A percentile compares a stretch with the other conserved stretches of the same genome.
Conservation (phyloP, 2,113 vertebrate species). For the Leucosticte australis region DNA sequence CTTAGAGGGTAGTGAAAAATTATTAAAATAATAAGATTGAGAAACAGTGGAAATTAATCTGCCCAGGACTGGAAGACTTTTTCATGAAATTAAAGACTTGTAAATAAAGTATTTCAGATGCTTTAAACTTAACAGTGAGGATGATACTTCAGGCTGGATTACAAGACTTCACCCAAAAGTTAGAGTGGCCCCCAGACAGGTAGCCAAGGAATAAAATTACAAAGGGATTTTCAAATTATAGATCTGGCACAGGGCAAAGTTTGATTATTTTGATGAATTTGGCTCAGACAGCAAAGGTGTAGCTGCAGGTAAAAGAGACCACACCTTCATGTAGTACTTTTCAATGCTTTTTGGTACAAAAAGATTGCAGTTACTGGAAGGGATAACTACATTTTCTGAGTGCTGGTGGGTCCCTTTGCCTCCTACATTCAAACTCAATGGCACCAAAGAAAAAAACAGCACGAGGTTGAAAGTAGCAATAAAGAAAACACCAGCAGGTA, state of each 20-base stretch:
- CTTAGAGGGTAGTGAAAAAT: constrained; percentile 42
- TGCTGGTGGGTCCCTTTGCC: background rate
- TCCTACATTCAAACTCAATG: background rate
- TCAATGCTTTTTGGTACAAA: background rate
- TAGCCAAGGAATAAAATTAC: background rate
- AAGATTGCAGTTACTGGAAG: background rate
- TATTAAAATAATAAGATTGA: constrained; percentile 55
- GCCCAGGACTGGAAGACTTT: background rate
- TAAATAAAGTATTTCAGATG: constrained; percentile 16
- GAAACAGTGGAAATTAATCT: constrained; percentile 17
- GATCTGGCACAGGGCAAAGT: background rate
- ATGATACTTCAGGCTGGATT: background rate
- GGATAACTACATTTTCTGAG: background rate
- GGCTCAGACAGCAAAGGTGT: background rate
- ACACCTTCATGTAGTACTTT: background rate
- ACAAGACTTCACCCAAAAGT: background rate
- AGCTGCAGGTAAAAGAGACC: background rate
- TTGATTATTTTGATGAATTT: constrained; percentile 50
- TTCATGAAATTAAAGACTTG: background rate
- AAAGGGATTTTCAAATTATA: background rate
- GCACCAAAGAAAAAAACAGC: background rate
- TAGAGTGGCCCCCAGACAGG: background rate
- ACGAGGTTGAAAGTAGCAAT: background rate
- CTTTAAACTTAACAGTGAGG: background rate
- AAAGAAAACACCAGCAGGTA: background rate